Conservation (phyloP, 35 echinoderm and acorn worm genomes). For the Stichopus chloronotus region DNA sequence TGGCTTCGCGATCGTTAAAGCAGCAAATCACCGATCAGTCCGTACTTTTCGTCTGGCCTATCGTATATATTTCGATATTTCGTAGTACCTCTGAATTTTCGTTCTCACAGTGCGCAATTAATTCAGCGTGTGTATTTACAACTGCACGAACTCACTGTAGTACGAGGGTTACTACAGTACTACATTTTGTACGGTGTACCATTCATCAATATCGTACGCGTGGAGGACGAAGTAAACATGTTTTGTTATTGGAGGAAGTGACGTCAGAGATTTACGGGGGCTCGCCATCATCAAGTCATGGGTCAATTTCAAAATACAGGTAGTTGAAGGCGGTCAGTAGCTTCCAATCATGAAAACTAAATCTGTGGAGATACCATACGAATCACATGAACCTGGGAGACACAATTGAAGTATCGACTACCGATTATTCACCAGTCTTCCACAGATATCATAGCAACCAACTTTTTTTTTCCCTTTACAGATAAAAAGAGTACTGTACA, state of each 20-base stretch:
- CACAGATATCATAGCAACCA: too few species aligned
- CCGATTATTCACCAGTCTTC: too few species aligned
- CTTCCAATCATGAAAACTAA: too few species aligned
- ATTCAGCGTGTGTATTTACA: neutral
- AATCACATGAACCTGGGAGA: too few species aligned
- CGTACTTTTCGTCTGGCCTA: neutral
- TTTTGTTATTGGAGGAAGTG: constrained; percentile 47
- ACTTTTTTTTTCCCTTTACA: too few species aligned
- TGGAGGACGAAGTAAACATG: neutral
- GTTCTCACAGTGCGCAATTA: neutral
- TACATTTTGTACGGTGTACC: neutral
- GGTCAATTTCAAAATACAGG: neutral
- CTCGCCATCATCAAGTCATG: neutral
- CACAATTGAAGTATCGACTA: too few species aligned
- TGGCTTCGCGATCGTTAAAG: neutral
- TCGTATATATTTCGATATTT: neutral
- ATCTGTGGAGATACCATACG: too few species aligned
- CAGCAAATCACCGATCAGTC: neutral
- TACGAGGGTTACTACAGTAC: neutral
- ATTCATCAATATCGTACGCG: neutral
- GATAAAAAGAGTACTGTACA: too few species aligned
- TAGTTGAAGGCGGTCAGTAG: too few species aligned
- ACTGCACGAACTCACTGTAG: neutral
- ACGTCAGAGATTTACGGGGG: neutral
- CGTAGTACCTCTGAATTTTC: neutral